Conservation (phyloP, 2,888 invertebrate genomes). For the Orthosia incerta region DNA sequence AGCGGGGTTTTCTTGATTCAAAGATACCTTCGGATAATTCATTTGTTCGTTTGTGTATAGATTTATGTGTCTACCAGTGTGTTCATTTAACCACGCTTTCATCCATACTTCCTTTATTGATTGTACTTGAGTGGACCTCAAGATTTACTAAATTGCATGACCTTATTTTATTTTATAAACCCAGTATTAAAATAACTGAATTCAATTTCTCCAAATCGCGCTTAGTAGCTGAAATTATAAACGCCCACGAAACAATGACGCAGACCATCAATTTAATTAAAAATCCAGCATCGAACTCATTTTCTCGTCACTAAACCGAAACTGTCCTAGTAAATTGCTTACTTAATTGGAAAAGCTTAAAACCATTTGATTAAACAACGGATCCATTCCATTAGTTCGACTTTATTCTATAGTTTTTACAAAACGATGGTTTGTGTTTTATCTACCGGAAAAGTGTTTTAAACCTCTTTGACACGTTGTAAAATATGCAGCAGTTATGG, state of each 20-base stretch:
- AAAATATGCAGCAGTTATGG: slow-evolving; percentile 72
- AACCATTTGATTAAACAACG: slow-evolving; percentile 60
- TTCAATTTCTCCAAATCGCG: slow-evolving; percentile 12
- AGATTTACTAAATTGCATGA: not conserved
- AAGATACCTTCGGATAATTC: not conserved
- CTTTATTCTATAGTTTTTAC: slow-evolving; percentile 51
- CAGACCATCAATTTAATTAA: slow-evolving; percentile 37
- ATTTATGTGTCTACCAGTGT: not conserved
- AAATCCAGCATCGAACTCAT: slow-evolving; percentile 41
- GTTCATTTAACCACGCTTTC: not conserved
- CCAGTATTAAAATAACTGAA: not conserved
- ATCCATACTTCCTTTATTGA: too few species aligned
- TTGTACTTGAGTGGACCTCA: too few species aligned
- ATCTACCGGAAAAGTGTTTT: slow-evolving; percentile 74
- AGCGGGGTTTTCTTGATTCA: not conserved
- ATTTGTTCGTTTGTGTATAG: not conserved
- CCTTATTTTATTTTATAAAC: not conserved
- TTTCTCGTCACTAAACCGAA: slow-evolving; percentile 54
- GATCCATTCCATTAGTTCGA: slow-evolving; percentile 56
- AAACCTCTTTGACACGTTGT: slow-evolving; percentile 73
- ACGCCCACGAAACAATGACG: slow-evolving; percentile 12
- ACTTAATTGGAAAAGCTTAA: slow-evolving; percentile 62
- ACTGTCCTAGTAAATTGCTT: slow-evolving; percentile 52
- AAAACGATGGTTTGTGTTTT: slow-evolving; percentile 65
- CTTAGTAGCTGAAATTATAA: slow-evolving; percentile 8